Evolutionary conservation across 2,113 vertebrate species (phyloP).

Genomic region (Bufo gargarizans): DNA sequence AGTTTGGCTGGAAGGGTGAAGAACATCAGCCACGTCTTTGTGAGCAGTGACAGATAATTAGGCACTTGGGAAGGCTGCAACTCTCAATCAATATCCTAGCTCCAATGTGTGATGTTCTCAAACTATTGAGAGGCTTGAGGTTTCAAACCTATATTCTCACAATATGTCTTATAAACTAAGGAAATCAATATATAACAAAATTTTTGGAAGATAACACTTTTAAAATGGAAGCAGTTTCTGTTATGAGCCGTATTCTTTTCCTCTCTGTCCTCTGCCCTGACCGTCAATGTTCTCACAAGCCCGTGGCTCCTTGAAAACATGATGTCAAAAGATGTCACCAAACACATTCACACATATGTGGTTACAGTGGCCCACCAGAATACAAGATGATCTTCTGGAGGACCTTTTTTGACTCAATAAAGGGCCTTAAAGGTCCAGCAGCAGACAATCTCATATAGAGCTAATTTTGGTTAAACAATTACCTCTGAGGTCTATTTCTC

Average conservation of each 20-base stretch:
- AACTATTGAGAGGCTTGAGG: background rate
- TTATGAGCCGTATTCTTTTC: background rate
- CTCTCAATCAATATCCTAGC: constrained; percentile 31
- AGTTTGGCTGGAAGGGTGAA: constrained; percentile 25
- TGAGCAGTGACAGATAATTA: constrained; percentile 42
- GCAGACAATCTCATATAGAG: background rate
- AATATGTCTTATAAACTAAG: background rate
- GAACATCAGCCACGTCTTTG: background rate
- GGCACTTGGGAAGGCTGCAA: constrained; percentile 24
- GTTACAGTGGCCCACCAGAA: background rate
- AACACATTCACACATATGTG: background rate
- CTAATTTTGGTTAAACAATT: background rate
- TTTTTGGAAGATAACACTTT: background rate
- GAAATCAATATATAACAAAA: background rate
- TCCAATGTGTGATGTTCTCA: constrained; percentile 29
- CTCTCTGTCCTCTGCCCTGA: background rate
- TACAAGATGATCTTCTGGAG: background rate
- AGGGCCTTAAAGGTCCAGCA: background rate
- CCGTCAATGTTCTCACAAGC: background rate
- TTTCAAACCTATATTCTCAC: constrained; percentile 6
- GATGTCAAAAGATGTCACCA: background rate
- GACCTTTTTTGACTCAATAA: background rate
- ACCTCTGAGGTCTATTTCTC: background rate
- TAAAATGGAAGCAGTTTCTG: background rate
- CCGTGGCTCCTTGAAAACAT: background rate